Percentiles rank a stretch among this genome's conserved stretches.
These are phyloP conservation scores for Theocolax elegans DNA, from an alignment of 1,140 invertebrate species.

Conservation along the genomic window DNA sequence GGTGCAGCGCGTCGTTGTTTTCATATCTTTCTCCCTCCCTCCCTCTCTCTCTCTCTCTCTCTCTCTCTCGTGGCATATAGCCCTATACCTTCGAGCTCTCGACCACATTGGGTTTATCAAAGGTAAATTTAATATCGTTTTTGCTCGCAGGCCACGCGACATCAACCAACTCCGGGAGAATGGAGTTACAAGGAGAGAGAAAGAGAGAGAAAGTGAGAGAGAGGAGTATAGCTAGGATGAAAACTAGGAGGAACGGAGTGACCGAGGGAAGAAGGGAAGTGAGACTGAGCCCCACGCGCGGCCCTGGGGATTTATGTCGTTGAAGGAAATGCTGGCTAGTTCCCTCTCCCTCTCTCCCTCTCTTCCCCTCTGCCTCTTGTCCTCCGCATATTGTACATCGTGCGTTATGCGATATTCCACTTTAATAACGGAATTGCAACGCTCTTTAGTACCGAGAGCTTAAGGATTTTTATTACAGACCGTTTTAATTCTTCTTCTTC, in stretches of 20 bases:
- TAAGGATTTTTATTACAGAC: neutral
- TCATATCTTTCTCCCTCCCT: neutral
- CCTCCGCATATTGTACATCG: neutral
- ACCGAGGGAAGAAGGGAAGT: neutral
- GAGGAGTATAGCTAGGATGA: constrained; percentile 32
- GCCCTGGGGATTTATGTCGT: constrained; percentile 46
- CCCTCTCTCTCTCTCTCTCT: neutral
- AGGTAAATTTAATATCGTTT: constrained; percentile 45
- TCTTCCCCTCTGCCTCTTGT: neutral
- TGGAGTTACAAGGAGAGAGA: constrained; percentile 42
- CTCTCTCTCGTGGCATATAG: no score
- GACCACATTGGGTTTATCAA: constrained; percentile 27
- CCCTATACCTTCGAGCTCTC: neutral
- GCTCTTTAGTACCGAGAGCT: neutral
- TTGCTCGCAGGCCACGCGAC: constrained; percentile 31
- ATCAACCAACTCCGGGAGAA: neutral
- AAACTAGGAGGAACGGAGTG: constrained; percentile 3
- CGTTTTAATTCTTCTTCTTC: neutral
- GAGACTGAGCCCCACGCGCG: constrained; percentile 21
- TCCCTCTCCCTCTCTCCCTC: neutral
- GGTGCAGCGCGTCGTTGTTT: constrained; percentile 20
- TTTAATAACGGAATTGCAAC: constrained; percentile 45
- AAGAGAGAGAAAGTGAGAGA: no score
- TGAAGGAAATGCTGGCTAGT: constrained; percentile 38
- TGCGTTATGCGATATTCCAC: constrained; percentile 35